Base-by-base conservation (phyloP, 2,888 invertebrate genomes). In the Standfussiana lucernea region DNA sequence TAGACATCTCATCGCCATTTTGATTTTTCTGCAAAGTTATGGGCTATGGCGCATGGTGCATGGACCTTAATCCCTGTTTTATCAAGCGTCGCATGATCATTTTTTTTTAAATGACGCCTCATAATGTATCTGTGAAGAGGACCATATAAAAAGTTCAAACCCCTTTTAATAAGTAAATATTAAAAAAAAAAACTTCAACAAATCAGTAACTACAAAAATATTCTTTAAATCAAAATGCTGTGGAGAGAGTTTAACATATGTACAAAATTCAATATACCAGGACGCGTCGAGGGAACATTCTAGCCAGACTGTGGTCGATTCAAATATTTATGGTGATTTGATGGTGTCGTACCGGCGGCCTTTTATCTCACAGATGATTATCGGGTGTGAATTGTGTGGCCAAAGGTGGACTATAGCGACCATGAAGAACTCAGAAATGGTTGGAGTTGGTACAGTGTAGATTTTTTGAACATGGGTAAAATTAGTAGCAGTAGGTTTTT, bases 331-430 rank as follows among this genome's bases (percentile, higher is more conserved):
- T 86, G 90, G 89, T 91, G 91, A 93, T 93, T 93, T 92, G 90
- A 90, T 90, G 90, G 91, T 91, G 91, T 92, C 88, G 90, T 89
- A 89, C 89, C 89, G 91, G 89, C 91, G 91, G 92, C 91, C 90
- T 90, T 93, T 93, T 94, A 95, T 95, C 95, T 94, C 90, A 88
- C 90, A 94, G 94, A 94, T 94, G 92, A 95, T 95, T 94, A 96
- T 96, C 95, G 92, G 94, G 95, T 96, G 96, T 96, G 94, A 96
- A 96, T 95, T 94, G 95, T 91, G 91, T 89, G 90, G 88, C 86
- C 92, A 92, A 91, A 94, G 90, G 89, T 93, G 91, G 93, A 92
- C 90, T 92, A 90, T 86, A 89, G 90, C 93, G 90, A 93, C 93
- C 86, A 88, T 90, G 82, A 83, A 83, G 86, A 92, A 84, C 83